Percentiles rank a stretch among this genome's conserved stretches.
Conservation (phyloP, 2,888 invertebrate species). For the Luperina nickerlii region DNA sequence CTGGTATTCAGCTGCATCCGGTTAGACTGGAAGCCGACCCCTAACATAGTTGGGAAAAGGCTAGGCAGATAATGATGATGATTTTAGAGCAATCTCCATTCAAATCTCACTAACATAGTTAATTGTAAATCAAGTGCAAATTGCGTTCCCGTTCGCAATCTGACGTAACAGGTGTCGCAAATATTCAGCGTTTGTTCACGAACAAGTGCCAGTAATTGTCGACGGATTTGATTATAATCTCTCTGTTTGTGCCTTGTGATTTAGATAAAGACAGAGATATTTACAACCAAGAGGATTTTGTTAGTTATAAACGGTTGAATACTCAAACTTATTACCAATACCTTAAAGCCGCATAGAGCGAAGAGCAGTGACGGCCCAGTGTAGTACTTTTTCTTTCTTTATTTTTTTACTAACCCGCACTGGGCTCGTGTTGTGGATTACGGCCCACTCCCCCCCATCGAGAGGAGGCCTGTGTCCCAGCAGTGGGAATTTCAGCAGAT, state of each 20-base stretch:
- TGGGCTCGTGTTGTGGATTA: too few relatives aligned
- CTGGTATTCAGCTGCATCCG: too few relatives aligned
- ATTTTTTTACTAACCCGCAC: too few relatives aligned
- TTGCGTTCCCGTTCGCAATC: constrained; percentile 48
- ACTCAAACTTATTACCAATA: neutral
- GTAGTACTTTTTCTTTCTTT: too few relatives aligned
- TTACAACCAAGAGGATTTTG: neutral
- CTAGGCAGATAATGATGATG: too few relatives aligned
- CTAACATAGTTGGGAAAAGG: too few relatives aligned
- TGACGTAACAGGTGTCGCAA: constrained; percentile 55
- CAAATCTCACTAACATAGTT: constrained; percentile 30
- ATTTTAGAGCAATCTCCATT: constrained; percentile 37
- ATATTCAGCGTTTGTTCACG: constrained; percentile 45
- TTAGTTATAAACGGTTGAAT: neutral
- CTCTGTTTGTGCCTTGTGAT: neutral
- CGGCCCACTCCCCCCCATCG: too few relatives aligned
- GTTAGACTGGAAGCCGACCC: too few relatives aligned
- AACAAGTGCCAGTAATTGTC: constrained; percentile 35
- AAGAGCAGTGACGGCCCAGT: too few relatives aligned
- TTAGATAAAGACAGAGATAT: neutral
- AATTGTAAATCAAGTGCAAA: constrained; percentile 58
- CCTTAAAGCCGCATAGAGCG: too few relatives aligned
- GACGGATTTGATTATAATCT: constrained; percentile 27
- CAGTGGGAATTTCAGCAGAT: too few relatives aligned
- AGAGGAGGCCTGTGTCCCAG: too few relatives aligned